phyloP scores from a whole-genome alignment of 2,888 invertebrate genomes.

The Pollenia amentaria region DNA sequence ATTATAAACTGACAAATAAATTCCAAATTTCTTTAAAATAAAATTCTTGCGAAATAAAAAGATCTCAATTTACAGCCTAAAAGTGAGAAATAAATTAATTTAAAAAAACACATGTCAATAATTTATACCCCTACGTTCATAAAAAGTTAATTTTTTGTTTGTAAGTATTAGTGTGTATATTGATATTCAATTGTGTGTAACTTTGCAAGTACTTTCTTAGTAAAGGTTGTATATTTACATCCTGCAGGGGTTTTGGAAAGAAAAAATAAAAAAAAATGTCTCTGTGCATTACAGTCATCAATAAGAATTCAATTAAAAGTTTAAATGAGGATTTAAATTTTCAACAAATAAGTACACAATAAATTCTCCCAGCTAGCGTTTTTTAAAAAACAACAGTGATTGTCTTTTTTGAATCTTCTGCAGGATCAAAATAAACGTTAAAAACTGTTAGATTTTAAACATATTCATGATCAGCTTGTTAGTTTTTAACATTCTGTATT shows the following conservation, averaged over 20 bases:
- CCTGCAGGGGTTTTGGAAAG: neutral
- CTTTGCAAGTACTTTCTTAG: too few species aligned
- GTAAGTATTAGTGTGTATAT: neutral
- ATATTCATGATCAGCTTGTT: too few species aligned
- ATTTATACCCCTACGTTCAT: neutral
- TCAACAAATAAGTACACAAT: neutral
- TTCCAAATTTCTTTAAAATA: too few species aligned
- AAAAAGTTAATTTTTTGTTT: too few species aligned
- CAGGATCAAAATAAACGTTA: too few species aligned
- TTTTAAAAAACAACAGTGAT: too few species aligned
- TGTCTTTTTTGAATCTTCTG: too few species aligned
- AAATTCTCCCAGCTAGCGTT: neutral
- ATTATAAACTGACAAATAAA: too few species aligned
- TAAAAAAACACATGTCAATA: neutral
- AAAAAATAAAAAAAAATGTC: neutral
- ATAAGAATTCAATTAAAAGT: slow-evolving; percentile 61
- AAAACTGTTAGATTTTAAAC: too few species aligned
- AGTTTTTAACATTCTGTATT: too few species aligned
- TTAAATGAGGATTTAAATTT: slow-evolving; percentile 32
- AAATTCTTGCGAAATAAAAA: neutral
- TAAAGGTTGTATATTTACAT: too few species aligned
- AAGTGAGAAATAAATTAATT: too few species aligned
- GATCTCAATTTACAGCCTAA: neutral
- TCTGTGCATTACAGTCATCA: slow-evolving; percentile 25
- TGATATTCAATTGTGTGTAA: neutral